Percentiles rank a stretch among this genome's conserved stretches.
phyloP scores from a whole-genome alignment of 2,797 vertebrate species.

The Poeciliopsis turneri region DNA sequence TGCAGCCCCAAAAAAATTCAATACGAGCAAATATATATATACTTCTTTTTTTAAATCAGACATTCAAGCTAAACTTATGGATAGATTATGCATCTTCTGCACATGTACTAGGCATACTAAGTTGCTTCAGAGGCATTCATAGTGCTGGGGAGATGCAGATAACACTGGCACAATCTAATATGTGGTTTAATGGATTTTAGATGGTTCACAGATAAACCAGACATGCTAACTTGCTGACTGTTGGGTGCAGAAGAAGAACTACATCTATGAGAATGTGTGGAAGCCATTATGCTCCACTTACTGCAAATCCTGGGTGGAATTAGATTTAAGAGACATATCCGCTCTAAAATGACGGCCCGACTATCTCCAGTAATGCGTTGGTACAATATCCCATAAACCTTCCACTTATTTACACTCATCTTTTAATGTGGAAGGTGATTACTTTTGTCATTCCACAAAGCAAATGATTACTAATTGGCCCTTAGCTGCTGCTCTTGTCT shows the following conservation, averaged over 20 bases:
- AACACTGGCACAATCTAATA: constrained; percentile 51
- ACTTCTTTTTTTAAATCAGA: not conserved
- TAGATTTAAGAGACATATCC: constrained; percentile 43
- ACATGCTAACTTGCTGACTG: constrained; percentile 45
- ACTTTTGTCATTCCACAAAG: constrained; percentile 51
- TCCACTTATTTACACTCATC: constrained; percentile 29
- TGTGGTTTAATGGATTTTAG: constrained; percentile 56
- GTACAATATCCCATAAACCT: constrained; percentile 23
- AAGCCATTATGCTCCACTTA: constrained; percentile 32
- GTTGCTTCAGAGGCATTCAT: constrained; percentile 25
- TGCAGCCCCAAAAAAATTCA: not conserved
- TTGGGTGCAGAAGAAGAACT: constrained; percentile 20
- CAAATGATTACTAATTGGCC: constrained; percentile 65
- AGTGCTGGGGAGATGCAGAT: constrained; percentile 42
- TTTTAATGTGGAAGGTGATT: constrained; percentile 62
- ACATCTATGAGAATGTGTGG: constrained; percentile 14
- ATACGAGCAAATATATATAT: not conserved
- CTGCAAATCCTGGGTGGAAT: constrained; percentile 39
- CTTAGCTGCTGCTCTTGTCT: constrained; percentile 34
- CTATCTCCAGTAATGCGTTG: constrained; percentile 38
- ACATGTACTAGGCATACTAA: constrained; percentile 5
- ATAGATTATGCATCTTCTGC: not conserved
- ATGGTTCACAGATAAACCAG: constrained; percentile 55
- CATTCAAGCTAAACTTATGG: not conserved
- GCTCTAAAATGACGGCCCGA: constrained; percentile 27